Evolutionary conservation across 2,888 invertebrate genomes (phyloP), one percentile per base, ranked within the genome.

Genomic region (Drosophila algonquin): DNA sequence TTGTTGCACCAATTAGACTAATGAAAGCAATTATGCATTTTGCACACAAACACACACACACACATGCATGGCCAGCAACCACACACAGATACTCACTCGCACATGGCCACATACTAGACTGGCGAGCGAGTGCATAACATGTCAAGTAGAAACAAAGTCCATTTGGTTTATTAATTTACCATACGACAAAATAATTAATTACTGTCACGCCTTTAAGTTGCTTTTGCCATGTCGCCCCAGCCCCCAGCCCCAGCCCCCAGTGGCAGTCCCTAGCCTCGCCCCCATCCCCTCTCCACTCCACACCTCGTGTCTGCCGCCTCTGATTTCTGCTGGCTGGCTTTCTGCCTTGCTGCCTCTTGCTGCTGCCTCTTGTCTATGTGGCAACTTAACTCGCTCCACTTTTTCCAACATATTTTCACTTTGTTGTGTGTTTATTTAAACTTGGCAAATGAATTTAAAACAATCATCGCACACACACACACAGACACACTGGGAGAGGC

Each of bases 141-240:
- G 88, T 86, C 88, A 86, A 88, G 88, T 88, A 67, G 81, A 88
- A 81, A 84, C 87, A 89, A 87, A 87, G 87, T 89, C 89, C 86
- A 87, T 87, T 87, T 87, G 89, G 89, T 84, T 87, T 87, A 87
- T 87, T 87, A 87, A 87, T 87, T 87, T 87, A 81, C 87, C 89
- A 89, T 89, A 87, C 89, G 81, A 87, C 89, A 89, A 89, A 89
- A 91, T 92, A 92, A 92, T 92, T 92, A 92, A 92, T 92, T 92
- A 92, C 92, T 91, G 92, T 92, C 92, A 92, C 92, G 92, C 92
- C 92, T 92, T 87, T 87, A 86, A 88, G 87, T 88, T 84, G 86
- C 87, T 75, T 77, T 87, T 76, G 75, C 75, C 73, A 79, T 74
- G 77, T 80, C 52, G 56, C 58, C 47, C 46, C 51, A 48, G 47